These are phyloP conservation scores for Aproaerema taeniolella DNA, from an alignment of 2,888 invertebrate genomes.

Conservation along the genomic window DNA sequence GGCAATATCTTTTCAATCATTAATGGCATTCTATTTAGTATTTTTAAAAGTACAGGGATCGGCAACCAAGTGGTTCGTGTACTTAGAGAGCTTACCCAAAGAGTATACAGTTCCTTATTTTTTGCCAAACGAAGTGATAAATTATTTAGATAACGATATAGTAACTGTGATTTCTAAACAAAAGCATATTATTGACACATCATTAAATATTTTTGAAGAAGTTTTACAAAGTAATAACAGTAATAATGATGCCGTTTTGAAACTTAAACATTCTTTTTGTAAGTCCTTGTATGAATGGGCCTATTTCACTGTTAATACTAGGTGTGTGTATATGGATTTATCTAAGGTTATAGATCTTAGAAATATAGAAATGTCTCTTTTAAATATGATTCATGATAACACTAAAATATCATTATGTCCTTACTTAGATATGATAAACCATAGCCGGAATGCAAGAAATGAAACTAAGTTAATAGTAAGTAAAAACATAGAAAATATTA, in stretches of 20 bases:
- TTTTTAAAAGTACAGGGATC: conserved; percentile 79
- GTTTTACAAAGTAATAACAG: conserved; percentile 51
- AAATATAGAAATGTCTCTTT: conserved; percentile 52
- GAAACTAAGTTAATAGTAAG: conserved; percentile 58
- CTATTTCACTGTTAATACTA: conserved; percentile 90
- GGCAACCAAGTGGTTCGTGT: conserved; percentile 78
- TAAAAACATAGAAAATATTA: conserved; percentile 45
- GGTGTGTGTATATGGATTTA: conserved; percentile 86
- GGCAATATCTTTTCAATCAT: conserved; percentile 80
- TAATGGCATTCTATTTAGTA: conserved; percentile 85
- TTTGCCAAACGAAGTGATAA: conserved; percentile 74
- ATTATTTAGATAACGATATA: conserved; percentile 77
- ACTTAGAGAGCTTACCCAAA: conserved; percentile 83
- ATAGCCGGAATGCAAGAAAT: conserved; percentile 80
- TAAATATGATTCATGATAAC: conserved; percentile 72
- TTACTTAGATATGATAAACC: conserved; percentile 94
- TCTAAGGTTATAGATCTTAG: conserved; percentile 59
- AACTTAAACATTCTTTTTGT: conserved; percentile 57
- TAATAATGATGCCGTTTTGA: conserved; percentile 57
- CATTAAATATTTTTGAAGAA: conserved; percentile 60
- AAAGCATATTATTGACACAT: conserved; percentile 61
- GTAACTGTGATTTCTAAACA: conserved; percentile 68
- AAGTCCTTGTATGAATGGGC: conserved; percentile 84
- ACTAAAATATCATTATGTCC: conserved; percentile 88
- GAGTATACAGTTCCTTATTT: conserved; percentile 83